phyloP scores from a whole-genome alignment of 2,113 vertebrate species.

The Larimichthys polyactis region DNA sequence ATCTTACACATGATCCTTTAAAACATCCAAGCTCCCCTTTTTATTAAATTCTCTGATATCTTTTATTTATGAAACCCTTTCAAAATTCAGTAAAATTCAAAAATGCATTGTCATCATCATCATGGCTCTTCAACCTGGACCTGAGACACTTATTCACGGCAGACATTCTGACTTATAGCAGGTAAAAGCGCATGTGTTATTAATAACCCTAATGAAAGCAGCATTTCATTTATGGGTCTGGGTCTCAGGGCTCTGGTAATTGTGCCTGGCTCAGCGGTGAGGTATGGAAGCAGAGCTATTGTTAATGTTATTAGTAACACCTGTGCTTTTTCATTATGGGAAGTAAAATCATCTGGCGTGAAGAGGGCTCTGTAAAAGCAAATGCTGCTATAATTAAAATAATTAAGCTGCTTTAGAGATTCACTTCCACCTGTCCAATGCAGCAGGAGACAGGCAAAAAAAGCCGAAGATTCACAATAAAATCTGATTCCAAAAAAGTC shows the following conservation, averaged over 20 bases:
- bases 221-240: neutral
- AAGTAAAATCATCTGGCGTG: neutral
- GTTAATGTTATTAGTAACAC: neutral
- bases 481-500: too few species aligned
- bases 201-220: neutral
- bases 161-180: neutral
- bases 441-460: neutral
- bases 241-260: neutral
- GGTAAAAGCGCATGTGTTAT: too few species aligned
- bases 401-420: neutral
- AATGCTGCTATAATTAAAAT: neutral
- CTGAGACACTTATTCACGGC: neutral
- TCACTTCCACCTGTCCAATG: neutral
- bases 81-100: neutral
- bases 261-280: neutral
- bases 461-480: neutral
- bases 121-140: neutral
- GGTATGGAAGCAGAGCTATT: neutral
- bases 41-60: neutral
- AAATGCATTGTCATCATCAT: neutral
- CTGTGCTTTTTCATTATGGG: neutral
- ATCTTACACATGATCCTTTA: too few species aligned
- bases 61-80: constrained; percentile 5
- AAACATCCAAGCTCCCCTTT: too few species aligned
- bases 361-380: neutral